Evolutionary conservation across 2,888 invertebrate species (phyloP), one percentile per base, ranked within the genome.

Genomic region (Erebia aethiops): DNA sequence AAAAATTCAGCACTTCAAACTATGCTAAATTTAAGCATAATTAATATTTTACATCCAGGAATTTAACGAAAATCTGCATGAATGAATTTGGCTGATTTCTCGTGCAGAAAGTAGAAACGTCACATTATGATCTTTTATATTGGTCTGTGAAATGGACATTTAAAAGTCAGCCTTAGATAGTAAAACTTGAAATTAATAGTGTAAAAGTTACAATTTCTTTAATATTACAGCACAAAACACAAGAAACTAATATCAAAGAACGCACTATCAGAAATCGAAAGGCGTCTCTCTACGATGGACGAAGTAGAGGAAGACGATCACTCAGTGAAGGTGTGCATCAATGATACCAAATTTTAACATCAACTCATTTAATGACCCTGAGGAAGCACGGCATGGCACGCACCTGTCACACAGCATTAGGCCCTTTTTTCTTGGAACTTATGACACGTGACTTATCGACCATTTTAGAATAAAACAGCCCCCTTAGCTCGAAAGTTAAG

Each of bases 221-320:
- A 21, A 21, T 52, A 54, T 46, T 69, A 10, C 85, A 92, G 92
- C 77, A 95, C 91, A 75, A 96, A 96, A 88, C 94, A 95, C 83
- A 96, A 96, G 90, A 96, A 96, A 81, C 89, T 95, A 71, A 94
- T 94, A 63, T 95, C 95, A 74, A 96, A 96, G 86, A 96, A 95
- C 76, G 95, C 95, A 79, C 94, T 94, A 84, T 90, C 93, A 1
- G 94, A 95, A 79, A 89, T 93, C 46, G 95, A 95, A 78, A 93
- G 95, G 80, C 95, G 97, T 75, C 92, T 98, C 57, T 97, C 98
- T 35, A 97, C 97, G 49, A 98, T 98, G 97, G 95, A 95, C 74
- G 97, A 98, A 87, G 97, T 97, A 75, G 97, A 98, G 77, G 97
- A 97, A 86, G 96, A 97, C 77, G 96, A 96, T 79, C 94, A 95